Conservation (phyloP, 2,797 vertebrate species). For the Coilia nasus region DNA sequence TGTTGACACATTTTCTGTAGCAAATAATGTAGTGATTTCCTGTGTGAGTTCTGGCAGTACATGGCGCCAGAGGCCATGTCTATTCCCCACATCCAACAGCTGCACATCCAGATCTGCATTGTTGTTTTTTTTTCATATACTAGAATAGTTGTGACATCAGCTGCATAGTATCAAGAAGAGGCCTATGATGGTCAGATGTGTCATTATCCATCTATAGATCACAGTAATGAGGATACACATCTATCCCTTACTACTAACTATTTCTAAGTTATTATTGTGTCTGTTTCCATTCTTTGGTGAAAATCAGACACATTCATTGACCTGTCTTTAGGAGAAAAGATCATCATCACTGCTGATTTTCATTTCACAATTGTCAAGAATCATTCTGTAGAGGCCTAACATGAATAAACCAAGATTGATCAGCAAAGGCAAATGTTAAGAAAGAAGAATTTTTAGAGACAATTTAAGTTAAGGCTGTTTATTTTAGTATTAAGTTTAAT, state of each 20-base stretch:
- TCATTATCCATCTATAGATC: not conserved
- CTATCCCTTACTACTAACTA: too few species aligned
- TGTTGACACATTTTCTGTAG: not conserved
- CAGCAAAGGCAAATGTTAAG: too few species aligned
- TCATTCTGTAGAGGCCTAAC: too few species aligned
- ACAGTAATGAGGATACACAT: too few species aligned
- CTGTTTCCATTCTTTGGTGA: not conserved
- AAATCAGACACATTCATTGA: not conserved
- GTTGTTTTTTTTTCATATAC: not conserved
- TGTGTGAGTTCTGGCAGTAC: not conserved
- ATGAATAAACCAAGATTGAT: too few species aligned
- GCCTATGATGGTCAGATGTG: not conserved
- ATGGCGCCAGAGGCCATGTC: not conserved
- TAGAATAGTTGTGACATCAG: not conserved
- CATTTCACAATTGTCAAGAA: too few species aligned
- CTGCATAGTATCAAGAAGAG: not conserved
- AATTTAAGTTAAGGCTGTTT: too few species aligned
- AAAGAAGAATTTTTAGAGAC: too few species aligned
- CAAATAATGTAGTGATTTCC: not conserved
- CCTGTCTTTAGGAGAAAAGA: not conserved
- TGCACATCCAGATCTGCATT: not conserved
- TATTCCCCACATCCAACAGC: not conserved
- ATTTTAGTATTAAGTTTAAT: too few species aligned
- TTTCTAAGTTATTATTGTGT: too few species aligned
- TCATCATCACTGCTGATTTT: too few species aligned